Conservation (phyloP, 1,140 invertebrate species). For the Megalonaias nervosa region DNA sequence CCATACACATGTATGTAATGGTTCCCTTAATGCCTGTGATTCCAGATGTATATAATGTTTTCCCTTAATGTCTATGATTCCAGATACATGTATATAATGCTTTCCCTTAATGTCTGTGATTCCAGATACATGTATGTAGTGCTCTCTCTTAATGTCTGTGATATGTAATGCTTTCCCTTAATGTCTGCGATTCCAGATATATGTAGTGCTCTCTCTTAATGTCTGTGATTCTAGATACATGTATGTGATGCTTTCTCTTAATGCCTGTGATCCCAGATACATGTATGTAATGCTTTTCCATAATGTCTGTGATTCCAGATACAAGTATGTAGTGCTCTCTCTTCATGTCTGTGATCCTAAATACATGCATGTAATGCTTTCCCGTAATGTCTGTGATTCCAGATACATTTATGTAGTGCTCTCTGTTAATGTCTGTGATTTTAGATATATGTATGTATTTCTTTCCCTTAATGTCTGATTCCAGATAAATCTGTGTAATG, state of each 20-base stretch:
- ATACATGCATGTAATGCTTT: background rate
- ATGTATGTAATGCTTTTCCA: too few species aligned
- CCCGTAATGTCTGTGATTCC: background rate
- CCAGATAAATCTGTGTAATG: constrained; percentile 4
- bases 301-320: background rate
- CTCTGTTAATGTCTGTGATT: too few species aligned
- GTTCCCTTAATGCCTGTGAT: background rate
- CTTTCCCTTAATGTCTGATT: background rate
- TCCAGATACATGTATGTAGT: too few species aligned
- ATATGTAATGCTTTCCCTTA: too few species aligned
- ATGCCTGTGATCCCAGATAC: background rate
- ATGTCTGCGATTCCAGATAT: too few species aligned
- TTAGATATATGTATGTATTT: background rate
- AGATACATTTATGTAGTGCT: background rate
- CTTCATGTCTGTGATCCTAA: background rate
- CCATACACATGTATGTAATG: background rate
- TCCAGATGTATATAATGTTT: background rate
- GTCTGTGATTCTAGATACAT: too few species aligned
- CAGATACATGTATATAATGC: background rate
- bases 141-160: too few species aligned
- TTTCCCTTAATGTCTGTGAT: background rate
- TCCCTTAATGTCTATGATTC: background rate
- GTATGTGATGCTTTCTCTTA: too few species aligned
- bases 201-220: too few species aligned
- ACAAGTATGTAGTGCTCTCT: background rate